Conservation (phyloP, 2,888 invertebrate species). For the Idaea dimidiata region DNA sequence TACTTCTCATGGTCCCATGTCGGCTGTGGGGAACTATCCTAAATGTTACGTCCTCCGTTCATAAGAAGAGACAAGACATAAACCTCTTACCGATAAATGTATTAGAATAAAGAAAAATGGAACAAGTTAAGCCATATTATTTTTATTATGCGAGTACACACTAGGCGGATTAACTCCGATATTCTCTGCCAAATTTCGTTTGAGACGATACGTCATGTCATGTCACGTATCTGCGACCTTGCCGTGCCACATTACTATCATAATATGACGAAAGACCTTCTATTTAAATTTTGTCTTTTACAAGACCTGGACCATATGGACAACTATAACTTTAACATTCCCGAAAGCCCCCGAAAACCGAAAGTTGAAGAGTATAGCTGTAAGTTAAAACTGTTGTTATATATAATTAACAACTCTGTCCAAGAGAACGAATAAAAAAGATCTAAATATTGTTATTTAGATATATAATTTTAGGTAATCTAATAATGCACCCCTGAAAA, state of each 20-base stretch:
- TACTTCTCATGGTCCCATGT: neutral
- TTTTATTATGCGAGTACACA: neutral
- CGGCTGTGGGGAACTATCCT: conserved; percentile 4
- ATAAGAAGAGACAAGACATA: conserved; percentile 14
- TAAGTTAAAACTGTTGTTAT: no score
- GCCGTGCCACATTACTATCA: neutral
- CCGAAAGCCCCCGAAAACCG: no score
- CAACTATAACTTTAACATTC: no score
- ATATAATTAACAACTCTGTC: no score
- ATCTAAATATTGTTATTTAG: no score
- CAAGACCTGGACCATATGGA: neutral
- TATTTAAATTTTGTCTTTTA: neutral
- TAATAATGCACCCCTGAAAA: no score
- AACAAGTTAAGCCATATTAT: neutral
- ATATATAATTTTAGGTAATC: no score
- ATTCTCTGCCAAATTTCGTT: neutral
- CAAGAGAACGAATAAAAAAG: no score
- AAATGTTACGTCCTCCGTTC: conserved; percentile 46
- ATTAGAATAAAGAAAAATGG: conserved; percentile 10
- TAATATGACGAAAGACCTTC: neutral
- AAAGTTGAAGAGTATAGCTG: no score
- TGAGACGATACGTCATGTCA: neutral
- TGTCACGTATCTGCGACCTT: neutral
- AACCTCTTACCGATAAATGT: conserved; percentile 11
- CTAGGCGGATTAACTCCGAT: neutral